These are phyloP conservation scores for Picathartes gymnocephalus DNA, from an alignment of 2,113 vertebrate species.

Conservation along the genomic window DNA sequence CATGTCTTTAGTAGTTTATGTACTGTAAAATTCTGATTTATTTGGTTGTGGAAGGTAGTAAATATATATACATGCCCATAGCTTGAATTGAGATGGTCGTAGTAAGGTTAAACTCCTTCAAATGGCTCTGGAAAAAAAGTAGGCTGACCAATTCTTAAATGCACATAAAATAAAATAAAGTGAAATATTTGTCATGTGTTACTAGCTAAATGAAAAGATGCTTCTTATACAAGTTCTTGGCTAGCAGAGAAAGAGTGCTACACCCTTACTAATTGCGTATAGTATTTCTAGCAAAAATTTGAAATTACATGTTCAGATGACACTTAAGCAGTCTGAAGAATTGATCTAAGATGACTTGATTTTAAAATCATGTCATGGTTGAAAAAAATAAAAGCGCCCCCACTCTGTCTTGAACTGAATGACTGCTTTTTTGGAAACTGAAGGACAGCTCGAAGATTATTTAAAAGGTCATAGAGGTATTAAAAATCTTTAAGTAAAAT, in stretches of 20 bases:
- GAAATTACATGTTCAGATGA: background rate
- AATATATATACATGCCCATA: background rate
- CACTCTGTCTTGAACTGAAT: background rate
- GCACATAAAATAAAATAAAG: background rate
- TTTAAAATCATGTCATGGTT: background rate
- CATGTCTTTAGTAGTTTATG: background rate
- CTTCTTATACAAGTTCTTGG: background rate
- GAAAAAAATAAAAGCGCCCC: background rate
- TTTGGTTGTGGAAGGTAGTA: background rate
- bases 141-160: background rate
- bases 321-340: background rate
- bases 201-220: background rate
- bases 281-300: background rate
- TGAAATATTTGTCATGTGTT: background rate
- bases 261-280: background rate
- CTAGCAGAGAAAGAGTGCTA: background rate
- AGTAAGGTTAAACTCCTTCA: background rate
- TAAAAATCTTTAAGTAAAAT: background rate
- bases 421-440: background rate
- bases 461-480: background rate
- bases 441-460: background rate
- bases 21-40: conserved; percentile 9
- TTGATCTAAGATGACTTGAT: background rate
- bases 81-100: background rate
- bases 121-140: background rate